These are phyloP conservation scores for Lindbergichthys nudifrons DNA, from an alignment of 2,797 vertebrate species.

Conservation along the genomic window DNA sequence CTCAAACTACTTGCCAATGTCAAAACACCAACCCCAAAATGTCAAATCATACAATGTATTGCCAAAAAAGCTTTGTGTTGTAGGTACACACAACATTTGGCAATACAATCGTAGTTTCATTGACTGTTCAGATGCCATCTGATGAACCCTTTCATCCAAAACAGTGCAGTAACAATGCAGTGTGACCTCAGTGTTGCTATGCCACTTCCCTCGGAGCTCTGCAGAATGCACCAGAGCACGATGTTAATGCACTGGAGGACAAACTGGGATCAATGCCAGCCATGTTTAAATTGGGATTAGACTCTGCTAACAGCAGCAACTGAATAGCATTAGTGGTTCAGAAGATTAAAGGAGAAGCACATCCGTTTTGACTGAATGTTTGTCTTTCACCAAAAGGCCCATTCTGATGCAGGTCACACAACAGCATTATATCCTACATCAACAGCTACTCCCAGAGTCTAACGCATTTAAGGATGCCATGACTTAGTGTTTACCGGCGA, in stretches of 20 bases:
- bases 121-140: neutral
- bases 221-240: constrained; percentile 12
- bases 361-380: constrained; percentile 17
- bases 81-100: neutral
- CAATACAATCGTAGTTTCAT: neutral
- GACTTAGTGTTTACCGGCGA: constrained; percentile 13
- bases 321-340: constrained; percentile 19
- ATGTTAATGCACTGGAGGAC: constrained; percentile 27
- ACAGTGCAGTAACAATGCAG: constrained; percentile 6
- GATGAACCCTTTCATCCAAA: neutral
- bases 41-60: neutral
- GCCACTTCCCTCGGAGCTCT: constrained; percentile 11
- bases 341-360: neutral
- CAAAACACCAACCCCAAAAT: neutral
- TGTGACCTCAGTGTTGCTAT: neutral
- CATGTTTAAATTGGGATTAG: constrained; percentile 17
- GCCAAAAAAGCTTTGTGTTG: neutral
- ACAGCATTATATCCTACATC: neutral
- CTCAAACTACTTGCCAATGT: neutral
- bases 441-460: constrained; percentile 10
- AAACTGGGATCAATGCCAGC: constrained; percentile 36
- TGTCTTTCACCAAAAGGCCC: neutral
- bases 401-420: constrained; percentile 17
- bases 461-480: constrained; percentile 5
- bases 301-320: constrained; percentile 30